Evolutionary conservation across 2,113 vertebrate species (phyloP).

Genomic region (Eulemur macaco): DNA sequence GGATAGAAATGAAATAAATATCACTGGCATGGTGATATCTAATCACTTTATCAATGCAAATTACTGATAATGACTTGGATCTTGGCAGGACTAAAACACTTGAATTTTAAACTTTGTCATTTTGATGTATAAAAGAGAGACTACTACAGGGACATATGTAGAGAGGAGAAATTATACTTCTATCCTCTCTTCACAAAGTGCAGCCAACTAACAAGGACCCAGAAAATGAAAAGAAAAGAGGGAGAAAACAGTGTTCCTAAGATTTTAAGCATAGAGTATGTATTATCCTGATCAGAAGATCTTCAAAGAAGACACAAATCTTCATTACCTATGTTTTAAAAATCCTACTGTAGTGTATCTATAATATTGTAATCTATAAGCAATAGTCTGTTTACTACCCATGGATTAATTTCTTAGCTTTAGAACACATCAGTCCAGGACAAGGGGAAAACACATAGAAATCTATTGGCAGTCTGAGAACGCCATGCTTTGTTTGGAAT

Average conservation of each 20-base stretch:
- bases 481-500: constrained; percentile 27
- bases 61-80: not conserved
- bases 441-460: not conserved
- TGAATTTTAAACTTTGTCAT: not conserved
- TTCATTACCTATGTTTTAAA: not conserved
- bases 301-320: not conserved
- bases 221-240: not conserved
- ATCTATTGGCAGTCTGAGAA: not conserved
- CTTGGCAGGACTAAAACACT: not conserved
- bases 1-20: not conserved
- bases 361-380: not conserved
- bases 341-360: not conserved
- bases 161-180: not conserved
- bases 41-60: not conserved
- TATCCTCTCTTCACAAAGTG: not conserved
- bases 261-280: not conserved
- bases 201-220: not conserved
- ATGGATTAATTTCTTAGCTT: not conserved
- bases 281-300: not conserved
- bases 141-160: not conserved
- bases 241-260: not conserved
- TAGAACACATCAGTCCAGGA: not conserved
- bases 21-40: not conserved
- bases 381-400: not conserved
- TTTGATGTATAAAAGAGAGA: not conserved